Evolutionary conservation across 1,140 invertebrate genomes (phyloP), one percentile per base, ranked within the genome.

Genomic region (Holotrichia oblita): DNA sequence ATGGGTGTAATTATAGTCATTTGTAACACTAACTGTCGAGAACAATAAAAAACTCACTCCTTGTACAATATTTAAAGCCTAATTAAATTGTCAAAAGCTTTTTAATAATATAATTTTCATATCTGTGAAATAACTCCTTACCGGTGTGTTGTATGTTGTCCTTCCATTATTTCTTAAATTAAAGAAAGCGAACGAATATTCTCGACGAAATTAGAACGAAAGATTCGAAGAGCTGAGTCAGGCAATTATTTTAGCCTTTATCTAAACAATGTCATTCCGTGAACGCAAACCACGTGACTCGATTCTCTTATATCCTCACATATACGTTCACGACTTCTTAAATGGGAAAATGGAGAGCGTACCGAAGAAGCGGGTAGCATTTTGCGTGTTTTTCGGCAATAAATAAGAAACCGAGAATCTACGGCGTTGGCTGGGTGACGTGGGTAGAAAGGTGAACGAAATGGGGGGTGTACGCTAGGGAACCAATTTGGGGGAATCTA

Each of bases 361-460:
- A 22, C 61, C 20, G 61, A 27, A 64, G 24, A 64, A 64, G 20
- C 61, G 61, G 61, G n/a, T 64, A 27, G 61, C 14, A 27, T 64
- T 64, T 64, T 27, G 61, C 61, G 61, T 64, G 61, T 64, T 64
- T 17, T 27, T 27, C 17, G 24, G 61, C 61, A 64, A 64, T 64
- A 64, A 64, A 64, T 64, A 64, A 64, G 20, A 27, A 64, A 27
- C 17, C 61, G 17, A 64, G 61, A 27, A 64, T 64, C 61, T 64
- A 64, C 61, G 24, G 24, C 17, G 61, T 4, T 64, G 61, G 61
- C 61, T 20, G 61, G 61, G 24, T 64, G 61, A 64, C 61, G 61
- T 64, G 61, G 61, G 61, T 64, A 64, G 61, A 64, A 64, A 64
- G 61, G 61, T 64, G 61, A 64, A 64, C 61, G 61, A 27, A 22